A percentile compares a stretch with the other conserved stretches of the same genome.
phyloP scores from a whole-genome alignment of 2,113 vertebrate genomes.

The Nannobrachium achirus region DNA sequence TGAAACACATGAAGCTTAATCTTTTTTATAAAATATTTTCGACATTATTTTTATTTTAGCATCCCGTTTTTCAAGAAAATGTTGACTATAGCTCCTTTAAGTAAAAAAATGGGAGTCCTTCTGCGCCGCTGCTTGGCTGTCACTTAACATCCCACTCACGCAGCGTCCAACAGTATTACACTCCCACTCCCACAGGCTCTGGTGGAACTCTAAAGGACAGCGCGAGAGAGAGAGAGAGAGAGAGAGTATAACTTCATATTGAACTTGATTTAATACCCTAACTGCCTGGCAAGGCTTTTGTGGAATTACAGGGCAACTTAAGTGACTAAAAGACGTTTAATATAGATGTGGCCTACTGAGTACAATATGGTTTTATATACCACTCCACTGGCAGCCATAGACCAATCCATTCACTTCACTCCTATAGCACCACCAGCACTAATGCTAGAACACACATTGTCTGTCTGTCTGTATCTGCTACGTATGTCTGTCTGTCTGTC shows the following conservation, averaged over 20 bases:
- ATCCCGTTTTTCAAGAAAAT: no score
- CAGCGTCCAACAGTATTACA: not conserved
- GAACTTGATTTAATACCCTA: conserved; percentile 22
- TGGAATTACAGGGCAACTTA: conserved; percentile 10
- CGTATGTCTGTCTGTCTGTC: no score
- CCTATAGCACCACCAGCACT: no score
- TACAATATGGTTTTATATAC: not conserved
- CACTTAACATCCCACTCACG: conserved; percentile 2
- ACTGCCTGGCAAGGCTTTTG: conserved; percentile 6
- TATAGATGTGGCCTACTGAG: not conserved
- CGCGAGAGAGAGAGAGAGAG: not conserved
- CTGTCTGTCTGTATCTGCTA: not conserved
- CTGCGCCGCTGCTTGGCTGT: no score
- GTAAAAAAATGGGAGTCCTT: no score
- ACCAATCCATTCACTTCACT: no score
- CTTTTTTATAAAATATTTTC: no score
- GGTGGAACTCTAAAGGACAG: not conserved
- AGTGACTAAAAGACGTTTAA: conserved; percentile 9
- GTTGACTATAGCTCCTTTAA: no score
- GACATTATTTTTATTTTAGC: no score
- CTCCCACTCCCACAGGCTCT: not conserved
- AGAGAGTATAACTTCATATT: not conserved
- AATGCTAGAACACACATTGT: no score
- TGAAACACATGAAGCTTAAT: no score
- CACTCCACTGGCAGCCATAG: not conserved